Evolutionary conservation across 1,140 invertebrate genomes (phyloP).

Genomic region (Ephestia elutella): DNA sequence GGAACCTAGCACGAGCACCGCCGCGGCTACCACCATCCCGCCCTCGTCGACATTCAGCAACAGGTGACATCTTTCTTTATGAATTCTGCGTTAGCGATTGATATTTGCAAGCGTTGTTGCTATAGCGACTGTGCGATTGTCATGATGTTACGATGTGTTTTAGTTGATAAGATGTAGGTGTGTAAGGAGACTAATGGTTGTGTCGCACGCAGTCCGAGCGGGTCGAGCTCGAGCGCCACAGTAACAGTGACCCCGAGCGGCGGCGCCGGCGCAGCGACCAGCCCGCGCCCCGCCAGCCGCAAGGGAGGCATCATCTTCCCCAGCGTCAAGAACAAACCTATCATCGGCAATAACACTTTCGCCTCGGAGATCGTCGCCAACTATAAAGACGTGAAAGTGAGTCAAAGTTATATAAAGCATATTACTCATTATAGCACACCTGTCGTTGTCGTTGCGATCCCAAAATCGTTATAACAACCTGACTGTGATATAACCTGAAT

Average conservation of each 20-base stretch:
- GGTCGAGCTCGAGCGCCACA: slow-evolving; percentile 35
- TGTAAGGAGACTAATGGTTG: slow-evolving; percentile 49
- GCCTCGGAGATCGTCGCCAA: slow-evolving; percentile 81
- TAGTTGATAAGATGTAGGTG: slow-evolving; percentile 16
- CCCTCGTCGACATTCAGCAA: slow-evolving; percentile 42
- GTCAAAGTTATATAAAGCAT: slow-evolving; percentile 46
- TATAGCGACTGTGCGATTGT: slow-evolving; percentile 27
- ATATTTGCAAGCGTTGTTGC: slow-evolving; percentile 17
- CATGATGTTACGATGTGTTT: slow-evolving; percentile 5
- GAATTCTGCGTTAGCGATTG: slow-evolving; percentile 32
- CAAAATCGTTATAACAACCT: slow-evolving; percentile 24
- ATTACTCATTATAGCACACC: slow-evolving; percentile 29
- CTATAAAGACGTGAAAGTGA: slow-evolving; percentile 89
- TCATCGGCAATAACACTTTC: slow-evolving; percentile 86
- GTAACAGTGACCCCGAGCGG: slow-evolving; percentile 41
- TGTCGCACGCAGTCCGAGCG: slow-evolving; percentile 60
- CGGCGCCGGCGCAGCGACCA: slow-evolving; percentile 33
- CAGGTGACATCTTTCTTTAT: slow-evolving; percentile 57
- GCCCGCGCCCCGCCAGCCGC: slow-evolving; percentile 65
- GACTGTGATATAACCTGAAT: slow-evolving; percentile 25
- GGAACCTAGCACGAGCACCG: slow-evolving; percentile 59
- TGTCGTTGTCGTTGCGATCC: slow-evolving; percentile 25
- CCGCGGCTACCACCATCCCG: slow-evolving; percentile 49
- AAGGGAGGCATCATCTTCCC: slow-evolving; percentile 91
- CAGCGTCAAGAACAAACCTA: slow-evolving; percentile 91